Conservation (phyloP, 2,113 vertebrate species). For the Riparia riparia region DNA sequence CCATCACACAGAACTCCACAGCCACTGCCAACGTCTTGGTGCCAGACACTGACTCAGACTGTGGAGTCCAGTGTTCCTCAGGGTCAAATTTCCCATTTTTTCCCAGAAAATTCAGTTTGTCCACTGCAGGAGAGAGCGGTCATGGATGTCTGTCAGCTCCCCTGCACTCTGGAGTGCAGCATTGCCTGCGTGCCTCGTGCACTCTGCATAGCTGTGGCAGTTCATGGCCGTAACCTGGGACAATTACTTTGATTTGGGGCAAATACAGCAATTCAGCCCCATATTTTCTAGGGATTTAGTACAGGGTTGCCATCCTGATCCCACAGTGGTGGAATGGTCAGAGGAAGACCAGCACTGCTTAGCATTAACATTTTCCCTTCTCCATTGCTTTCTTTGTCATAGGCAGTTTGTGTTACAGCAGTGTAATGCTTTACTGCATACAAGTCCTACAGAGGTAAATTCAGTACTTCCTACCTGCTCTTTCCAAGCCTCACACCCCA, state of each 20-base stretch:
- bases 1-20: neutral
- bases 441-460: neutral
- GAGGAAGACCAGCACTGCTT: neutral
- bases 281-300: neutral
- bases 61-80: neutral
- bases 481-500: neutral
- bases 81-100: neutral
- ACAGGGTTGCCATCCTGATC: neutral
- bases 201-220: neutral
- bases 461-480: neutral
- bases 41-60: neutral
- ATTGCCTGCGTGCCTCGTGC: rapidly evolving
- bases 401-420: neutral
- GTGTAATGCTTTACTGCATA: neutral
- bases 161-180: neutral
- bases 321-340: neutral
- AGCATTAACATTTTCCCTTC: neutral
- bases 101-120: neutral
- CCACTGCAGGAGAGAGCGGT: rapidly evolving
- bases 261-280: rapidly evolving
- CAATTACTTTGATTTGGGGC: neutral
- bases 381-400: neutral
- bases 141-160: neutral
- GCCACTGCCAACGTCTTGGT: neutral
- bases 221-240: neutral